Percentiles rank a stretch among this genome's conserved stretches.
These are phyloP conservation scores for Chaenocephalus aceratus DNA, from an alignment of 2,113 vertebrate species.

Conservation along the genomic window DNA sequence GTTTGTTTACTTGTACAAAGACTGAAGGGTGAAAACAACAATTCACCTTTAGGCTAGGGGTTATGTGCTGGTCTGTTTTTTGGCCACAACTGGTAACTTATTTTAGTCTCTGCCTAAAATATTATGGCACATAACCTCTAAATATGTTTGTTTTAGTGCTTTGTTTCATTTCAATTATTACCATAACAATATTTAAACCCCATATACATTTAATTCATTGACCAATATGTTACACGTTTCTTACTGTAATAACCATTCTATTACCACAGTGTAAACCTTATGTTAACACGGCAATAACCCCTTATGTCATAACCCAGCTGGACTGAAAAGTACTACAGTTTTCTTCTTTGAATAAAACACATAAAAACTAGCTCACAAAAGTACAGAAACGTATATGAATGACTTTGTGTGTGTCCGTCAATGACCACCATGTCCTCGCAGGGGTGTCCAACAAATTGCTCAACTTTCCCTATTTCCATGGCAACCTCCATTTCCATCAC, in stretches of 20 bases:
- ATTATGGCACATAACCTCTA: neutral
- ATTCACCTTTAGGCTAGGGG: too few species aligned
- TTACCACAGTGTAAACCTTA: neutral
- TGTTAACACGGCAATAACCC: neutral
- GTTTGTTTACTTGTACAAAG: too few species aligned
- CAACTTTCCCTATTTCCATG: constrained; percentile 74
- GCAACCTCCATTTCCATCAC: constrained; percentile 70
- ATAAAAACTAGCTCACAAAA: neutral
- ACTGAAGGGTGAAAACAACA: too few species aligned
- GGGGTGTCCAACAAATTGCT: constrained; percentile 47
- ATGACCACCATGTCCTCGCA: constrained; percentile 23
- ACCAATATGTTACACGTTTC: too few species aligned
- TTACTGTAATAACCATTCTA: neutral
- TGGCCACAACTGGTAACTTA: too few species aligned
- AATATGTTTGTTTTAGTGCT: too few species aligned
- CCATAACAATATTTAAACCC: too few species aligned
- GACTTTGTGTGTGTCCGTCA: constrained; percentile 31
- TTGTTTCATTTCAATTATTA: too few species aligned
- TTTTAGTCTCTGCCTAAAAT: too few species aligned
- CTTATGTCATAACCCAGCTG: neutral
- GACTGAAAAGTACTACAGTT: too few species aligned
- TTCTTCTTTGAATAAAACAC: neutral
- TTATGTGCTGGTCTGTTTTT: too few species aligned
- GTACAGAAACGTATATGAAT: constrained; percentile 7
- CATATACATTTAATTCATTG: too few species aligned